These are phyloP conservation scores for Tipula helvola DNA, from an alignment of 2,888 invertebrate species.

Conservation along the genomic window DNA sequence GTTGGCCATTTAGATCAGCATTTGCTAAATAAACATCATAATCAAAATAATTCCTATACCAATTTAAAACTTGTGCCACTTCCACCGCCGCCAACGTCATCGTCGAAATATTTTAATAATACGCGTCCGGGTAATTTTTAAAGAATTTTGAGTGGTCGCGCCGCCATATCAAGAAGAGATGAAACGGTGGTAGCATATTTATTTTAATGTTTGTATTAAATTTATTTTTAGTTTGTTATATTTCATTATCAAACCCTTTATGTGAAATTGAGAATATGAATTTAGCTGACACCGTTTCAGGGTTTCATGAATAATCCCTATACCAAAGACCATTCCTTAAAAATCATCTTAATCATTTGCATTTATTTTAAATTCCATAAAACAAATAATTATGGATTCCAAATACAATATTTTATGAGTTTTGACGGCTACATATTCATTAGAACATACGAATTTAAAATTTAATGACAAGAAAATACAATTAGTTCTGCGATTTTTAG, in stretches of 20 bases:
- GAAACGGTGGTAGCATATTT: not conserved
- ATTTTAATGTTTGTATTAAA: not conserved
- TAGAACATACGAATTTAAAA: no score
- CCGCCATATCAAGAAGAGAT: not conserved
- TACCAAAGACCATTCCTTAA: not conserved
- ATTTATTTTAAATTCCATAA: not conserved
- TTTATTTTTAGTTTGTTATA: not conserved
- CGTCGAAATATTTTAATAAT: not conserved
- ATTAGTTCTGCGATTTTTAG: no score
- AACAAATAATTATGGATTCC: not conserved
- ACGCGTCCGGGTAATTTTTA: not conserved
- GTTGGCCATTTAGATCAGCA: conserved; percentile 16
- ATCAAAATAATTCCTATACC: not conserved
- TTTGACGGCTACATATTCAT: no score
- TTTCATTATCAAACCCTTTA: not conserved
- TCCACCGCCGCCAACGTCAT: not conserved
- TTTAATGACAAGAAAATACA: no score
- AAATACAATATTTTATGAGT: no score
- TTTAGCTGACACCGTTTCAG: not conserved
- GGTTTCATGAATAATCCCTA: not conserved
- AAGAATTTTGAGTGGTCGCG: not conserved
- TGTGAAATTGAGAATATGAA: not conserved
- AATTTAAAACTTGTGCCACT: not conserved
- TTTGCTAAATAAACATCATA: not conserved
- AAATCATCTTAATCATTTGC: not conserved